phyloP scores from a whole-genome alignment of 2,113 vertebrate genomes.

The Xiphophorus couchianus region DNA sequence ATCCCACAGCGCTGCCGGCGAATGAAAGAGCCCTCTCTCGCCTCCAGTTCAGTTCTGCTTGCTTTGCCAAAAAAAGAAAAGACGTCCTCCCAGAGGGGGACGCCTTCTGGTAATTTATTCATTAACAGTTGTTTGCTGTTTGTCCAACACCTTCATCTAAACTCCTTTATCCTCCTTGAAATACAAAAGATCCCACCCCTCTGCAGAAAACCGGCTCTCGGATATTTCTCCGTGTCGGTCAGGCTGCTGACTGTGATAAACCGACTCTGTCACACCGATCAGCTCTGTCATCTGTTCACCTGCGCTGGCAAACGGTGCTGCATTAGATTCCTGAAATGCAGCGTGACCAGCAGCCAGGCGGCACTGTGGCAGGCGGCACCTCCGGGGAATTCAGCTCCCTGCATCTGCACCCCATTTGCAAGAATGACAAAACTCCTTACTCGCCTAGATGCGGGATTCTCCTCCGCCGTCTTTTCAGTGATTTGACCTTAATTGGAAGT shows the following conservation, averaged over 20 bases:
- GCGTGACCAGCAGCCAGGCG: slow-evolving; percentile 31
- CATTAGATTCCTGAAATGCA: slow-evolving; percentile 42
- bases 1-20: slow-evolving; percentile 28
- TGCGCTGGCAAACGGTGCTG: slow-evolving; percentile 49
- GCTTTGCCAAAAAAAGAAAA: slow-evolving; percentile 36
- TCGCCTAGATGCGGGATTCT: slow-evolving; percentile 46
- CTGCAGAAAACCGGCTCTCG: slow-evolving; percentile 39
- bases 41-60: slow-evolving; percentile 27
- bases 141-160: slow-evolving; percentile 58
- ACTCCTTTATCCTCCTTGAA: slow-evolving; percentile 14
- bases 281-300: slow-evolving; percentile 43
- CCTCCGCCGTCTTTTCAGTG: slow-evolving; percentile 15
- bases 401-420: slow-evolving; percentile 54
- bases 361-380: not conserved
- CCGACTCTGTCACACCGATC: slow-evolving; percentile 6
- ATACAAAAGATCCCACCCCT: slow-evolving; percentile 41
- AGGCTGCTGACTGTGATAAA: slow-evolving; percentile 15
- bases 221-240: slow-evolving; percentile 42
- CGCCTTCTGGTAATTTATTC: slow-evolving; percentile 40
- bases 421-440: slow-evolving; percentile 59
- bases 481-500: slow-evolving; percentile 64
- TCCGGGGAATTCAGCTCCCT: slow-evolving; percentile 28
- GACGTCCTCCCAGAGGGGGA: slow-evolving; percentile 26
- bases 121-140: slow-evolving; percentile 48
- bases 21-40: slow-evolving; percentile 13